Percentiles rank a stretch among this genome's conserved stretches.
Evolutionary conservation across 2,113 vertebrate species (phyloP).

Genomic region (Micromys minutus): DNA sequence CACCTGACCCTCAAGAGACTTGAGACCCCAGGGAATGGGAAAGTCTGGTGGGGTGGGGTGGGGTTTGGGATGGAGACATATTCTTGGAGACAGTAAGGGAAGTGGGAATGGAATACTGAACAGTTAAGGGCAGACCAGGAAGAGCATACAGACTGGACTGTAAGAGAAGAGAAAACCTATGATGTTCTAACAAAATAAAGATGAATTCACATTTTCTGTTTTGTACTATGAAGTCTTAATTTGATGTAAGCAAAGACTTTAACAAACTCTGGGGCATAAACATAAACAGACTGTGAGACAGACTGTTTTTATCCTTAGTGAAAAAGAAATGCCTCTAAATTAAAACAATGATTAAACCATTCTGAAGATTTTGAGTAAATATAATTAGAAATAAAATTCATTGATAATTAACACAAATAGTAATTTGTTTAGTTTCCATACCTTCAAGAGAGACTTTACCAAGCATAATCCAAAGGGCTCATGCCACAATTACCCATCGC

Average conservation of each 20-base stretch:
- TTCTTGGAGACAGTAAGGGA: too few relatives aligned
- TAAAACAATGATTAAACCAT: constrained; percentile 39
- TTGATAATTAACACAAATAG: constrained; percentile 43
- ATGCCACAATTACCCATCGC: constrained; percentile 1
- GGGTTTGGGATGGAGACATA: too few relatives aligned
- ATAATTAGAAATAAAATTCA: constrained; percentile 73
- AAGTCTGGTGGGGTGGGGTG: too few relatives aligned
- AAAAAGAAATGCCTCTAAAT: neutral
- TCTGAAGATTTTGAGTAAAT: constrained; percentile 58
- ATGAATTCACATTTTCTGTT: neutral
- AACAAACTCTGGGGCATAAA: neutral
- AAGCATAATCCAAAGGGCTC: constrained; percentile 41
- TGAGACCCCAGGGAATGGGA: too few relatives aligned
- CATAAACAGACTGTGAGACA: neutral
- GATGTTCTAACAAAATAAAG: neutral
- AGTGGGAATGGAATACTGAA: too few relatives aligned
- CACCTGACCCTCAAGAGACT: too few relatives aligned
- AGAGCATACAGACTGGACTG: too few relatives aligned
- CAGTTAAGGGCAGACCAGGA: too few relatives aligned
- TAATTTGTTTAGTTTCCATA: neutral
- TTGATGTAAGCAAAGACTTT: neutral
- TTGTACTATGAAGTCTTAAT: neutral
- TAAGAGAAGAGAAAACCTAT: too few relatives aligned
- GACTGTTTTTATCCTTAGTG: neutral
- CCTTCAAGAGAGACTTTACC: constrained; percentile 47